Evolutionary conservation across 2,888 invertebrate species (phyloP), one percentile per base, ranked within the genome.

Genomic region (Conus canariensis): DNA sequence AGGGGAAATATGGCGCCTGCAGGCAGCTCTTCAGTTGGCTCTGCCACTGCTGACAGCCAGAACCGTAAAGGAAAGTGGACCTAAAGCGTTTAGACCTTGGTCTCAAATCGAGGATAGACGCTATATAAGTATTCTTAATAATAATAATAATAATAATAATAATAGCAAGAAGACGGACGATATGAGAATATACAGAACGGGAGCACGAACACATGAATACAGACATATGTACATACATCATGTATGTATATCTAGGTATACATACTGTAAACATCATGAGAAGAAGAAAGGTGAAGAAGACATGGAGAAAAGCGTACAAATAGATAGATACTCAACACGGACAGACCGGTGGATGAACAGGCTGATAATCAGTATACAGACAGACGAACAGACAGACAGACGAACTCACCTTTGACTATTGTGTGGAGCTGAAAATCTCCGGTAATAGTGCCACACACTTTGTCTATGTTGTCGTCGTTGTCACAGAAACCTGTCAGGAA

Each of bases 401-500:
- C 87, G n/a, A 14, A 93, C 95, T 93, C 93, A 96, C 96, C 95
- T 94, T 95, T 94, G 85, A 96, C 96, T 91, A 96, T 94, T 22
- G 96, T 96, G 91, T 95, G 95, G 22, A 96, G 94, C 22, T 94
- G 94, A n/a, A 95, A 95, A 92, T 96, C 96, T 64, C 96, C 96
- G 58, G 94, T 95, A 85, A 96, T 96, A 88, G 95, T 94, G 45
- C 93, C 92, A 93, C 96, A 96, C 16, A 96, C 94, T 64, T 92
- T 92, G 67, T 94, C 93, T 60, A 96, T 92, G 9, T 94, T 92
- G 64, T 94, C 93, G 25, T 94, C 93, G 14, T 93, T 93, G 90
- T 93, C 92, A 93, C 95, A 95, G 87, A 92, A 94, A 93, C 95
- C 95, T 95, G 93, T 64, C 22, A 93, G 93, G 2, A 83, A 30